phyloP scores from a whole-genome alignment of 1,140 invertebrate species.

The Rhyzopertha dominica region DNA sequence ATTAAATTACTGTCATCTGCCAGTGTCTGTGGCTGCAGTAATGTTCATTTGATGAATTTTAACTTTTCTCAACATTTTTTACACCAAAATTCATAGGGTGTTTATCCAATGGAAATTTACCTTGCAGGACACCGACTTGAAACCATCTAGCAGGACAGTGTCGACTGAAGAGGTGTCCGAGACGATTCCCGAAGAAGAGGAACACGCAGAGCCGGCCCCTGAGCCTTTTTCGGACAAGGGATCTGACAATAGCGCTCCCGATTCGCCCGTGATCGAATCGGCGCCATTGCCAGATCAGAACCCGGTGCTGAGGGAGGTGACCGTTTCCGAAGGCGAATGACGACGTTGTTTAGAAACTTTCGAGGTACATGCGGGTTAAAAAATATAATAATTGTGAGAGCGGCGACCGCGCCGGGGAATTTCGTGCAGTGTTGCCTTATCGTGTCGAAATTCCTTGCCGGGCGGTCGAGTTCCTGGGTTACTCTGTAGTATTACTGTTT shows the following conservation, averaged over 20 bases:
- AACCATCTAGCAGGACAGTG: conserved; percentile 20
- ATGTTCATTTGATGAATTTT: too few species aligned
- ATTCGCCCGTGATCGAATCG: conserved; percentile 32
- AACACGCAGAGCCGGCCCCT: conserved; percentile 24
- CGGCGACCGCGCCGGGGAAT: not conserved
- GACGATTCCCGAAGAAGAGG: conserved; percentile 40
- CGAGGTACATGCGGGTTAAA: not conserved
- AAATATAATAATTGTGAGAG: conserved; percentile 4
- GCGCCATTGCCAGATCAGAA: conserved; percentile 28
- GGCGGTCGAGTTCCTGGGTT: too few species aligned
- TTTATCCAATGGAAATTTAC: too few species aligned
- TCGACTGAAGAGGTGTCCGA: conserved; percentile 38
- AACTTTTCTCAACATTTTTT: too few species aligned
- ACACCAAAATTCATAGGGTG: too few species aligned
- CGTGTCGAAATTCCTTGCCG: too few species aligned
- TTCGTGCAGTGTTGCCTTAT: conserved; percentile 10
- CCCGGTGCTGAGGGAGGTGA: conserved; percentile 37
- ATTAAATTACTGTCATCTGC: too few species aligned
- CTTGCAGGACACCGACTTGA: too few species aligned
- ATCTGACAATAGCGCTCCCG: conserved; percentile 25
- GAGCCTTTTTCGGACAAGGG: conserved; percentile 13
- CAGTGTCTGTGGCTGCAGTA: too few species aligned
- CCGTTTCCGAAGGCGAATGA: conserved; percentile 36
- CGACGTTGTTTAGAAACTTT: conserved; percentile 17
- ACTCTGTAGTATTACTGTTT: too few species aligned